Base-by-base conservation (phyloP, 2,888 invertebrate genomes). In the Pollenia amentaria region DNA sequence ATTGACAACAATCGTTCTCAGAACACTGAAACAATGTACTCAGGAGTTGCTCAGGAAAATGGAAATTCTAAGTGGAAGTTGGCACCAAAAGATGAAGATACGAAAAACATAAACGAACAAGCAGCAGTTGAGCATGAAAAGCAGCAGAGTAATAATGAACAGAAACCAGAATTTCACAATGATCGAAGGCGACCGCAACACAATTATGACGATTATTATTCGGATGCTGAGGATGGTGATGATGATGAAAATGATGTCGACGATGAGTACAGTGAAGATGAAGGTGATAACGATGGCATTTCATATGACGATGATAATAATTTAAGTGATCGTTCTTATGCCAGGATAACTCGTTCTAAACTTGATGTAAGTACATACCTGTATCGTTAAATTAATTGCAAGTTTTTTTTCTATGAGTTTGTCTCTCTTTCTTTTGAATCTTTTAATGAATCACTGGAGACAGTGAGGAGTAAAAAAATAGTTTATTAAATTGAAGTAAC, bases 281-380 rank as follows among this genome's bases (percentile, higher is more conserved):
- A 85, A 12, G 83, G 62, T 65, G 85, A 79, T 42, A 88, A 87
- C 9, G 81, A 88, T 67, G 87, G 78, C 75, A 76, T 73, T 78
- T 75, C 75, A 65, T 82, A 85, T 82, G 82, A 85, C 16, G 81
- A 80, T 79, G 65, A 79, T 60, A 82, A 79, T 16, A 84, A 82
- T 84, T 86, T 84, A 48, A 81, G 86, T 53, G 84, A 88, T 86
- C 88, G 82, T 76, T 85, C 77, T 11, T 87, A 87, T 87, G 88
- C 88, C 70, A 79, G 86, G 80, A 88, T 78, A 86, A 87, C 84
- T 73, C 87, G 87, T 87, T 87, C 87, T 60, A 84, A 87, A 87
- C 77, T 87, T 81, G 87, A 87, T 84, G 87, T 87, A 81, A 87
- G 87, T 86, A 76, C 40, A 29, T 21, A 62, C 46, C 16, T 64